Conservation (phyloP, 2,888 invertebrate species). For the Phytoseiulus persimilis region DNA sequence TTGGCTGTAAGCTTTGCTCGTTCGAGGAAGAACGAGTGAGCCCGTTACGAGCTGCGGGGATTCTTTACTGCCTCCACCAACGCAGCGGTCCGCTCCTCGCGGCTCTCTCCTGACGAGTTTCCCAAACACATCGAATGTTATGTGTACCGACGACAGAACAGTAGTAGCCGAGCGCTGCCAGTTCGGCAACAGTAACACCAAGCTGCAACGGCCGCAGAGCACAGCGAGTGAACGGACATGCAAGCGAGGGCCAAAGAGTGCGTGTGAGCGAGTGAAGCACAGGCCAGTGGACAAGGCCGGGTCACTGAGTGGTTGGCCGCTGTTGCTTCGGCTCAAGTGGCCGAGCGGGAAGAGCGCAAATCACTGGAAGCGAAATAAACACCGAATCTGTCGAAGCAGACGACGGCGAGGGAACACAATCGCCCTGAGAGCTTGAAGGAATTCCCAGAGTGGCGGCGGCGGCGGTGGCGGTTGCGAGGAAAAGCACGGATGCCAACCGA, state of each 20-base stretch:
- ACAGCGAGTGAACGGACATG: background rate
- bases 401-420: background rate
- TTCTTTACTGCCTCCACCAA: background rate
- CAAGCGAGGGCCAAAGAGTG: background rate
- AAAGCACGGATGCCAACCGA: no score
- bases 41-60: background rate
- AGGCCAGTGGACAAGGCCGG: background rate
- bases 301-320: background rate
- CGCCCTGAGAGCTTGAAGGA: background rate
- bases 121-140: background rate
- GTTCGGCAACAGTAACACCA: background rate
- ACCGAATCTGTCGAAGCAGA: background rate
- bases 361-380: background rate
- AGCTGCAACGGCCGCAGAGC: background rate
- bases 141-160: background rate
- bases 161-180: background rate
- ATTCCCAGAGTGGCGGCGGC: background rate
- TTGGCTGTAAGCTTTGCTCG: background rate
- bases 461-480: no score
- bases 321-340: background rate
- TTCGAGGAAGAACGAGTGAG: background rate
- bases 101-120: background rate
- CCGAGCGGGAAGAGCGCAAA: background rate
- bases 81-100: background rate
- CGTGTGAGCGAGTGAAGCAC: background rate